A percentile compares a stretch with the other conserved stretches of the same genome.
Evolutionary conservation across 2,797 vertebrate genomes (phyloP).

Genomic region (Rachycentron canadum): DNA sequence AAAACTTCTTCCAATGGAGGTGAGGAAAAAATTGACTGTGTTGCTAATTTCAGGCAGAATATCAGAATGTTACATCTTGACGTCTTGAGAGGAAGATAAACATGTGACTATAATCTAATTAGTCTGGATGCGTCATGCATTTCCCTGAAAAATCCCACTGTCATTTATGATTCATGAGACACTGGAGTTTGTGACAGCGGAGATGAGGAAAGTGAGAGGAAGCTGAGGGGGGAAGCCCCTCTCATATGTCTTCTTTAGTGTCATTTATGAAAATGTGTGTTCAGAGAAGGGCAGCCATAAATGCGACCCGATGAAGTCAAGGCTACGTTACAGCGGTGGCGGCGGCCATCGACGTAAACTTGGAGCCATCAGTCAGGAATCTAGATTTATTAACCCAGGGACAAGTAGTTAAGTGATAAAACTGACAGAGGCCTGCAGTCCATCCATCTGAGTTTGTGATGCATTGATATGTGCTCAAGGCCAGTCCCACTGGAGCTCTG

Average conservation of each 20-base stretch:
- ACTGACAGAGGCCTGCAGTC: slow-evolving; percentile 42
- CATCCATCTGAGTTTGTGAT: slow-evolving; percentile 67
- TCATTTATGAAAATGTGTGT: slow-evolving; percentile 66
- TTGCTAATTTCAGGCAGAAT: not conserved
- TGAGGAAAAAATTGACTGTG: not conserved
- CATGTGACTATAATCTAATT: slow-evolving; percentile 21
- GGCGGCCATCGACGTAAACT: not conserved
- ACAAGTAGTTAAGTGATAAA: slow-evolving; percentile 66
- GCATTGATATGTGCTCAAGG: slow-evolving; percentile 65
- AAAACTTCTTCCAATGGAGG: not conserved
- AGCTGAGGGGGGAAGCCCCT: slow-evolving; percentile 19
- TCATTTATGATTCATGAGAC: slow-evolving; percentile 31
- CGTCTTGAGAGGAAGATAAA: slow-evolving; percentile 18
- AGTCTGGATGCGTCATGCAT: slow-evolving; percentile 1
- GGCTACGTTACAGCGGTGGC: slow-evolving; percentile 6
- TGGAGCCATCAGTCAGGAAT: slow-evolving; percentile 51
- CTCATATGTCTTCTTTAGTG: slow-evolving; percentile 63
- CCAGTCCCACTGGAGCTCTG: slow-evolving; percentile 31
- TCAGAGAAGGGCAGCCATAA: slow-evolving; percentile 38
- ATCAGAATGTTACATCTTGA: not conserved
- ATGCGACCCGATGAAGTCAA: slow-evolving; percentile 52
- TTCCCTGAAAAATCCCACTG: not conserved
- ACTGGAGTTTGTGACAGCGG: not conserved
- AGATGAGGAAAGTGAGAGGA: slow-evolving; percentile 41
- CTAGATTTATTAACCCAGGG: slow-evolving; percentile 62